Evolutionary conservation across 2,888 invertebrate genomes (phyloP), one percentile per base, ranked within the genome.

Genomic region (Rhodophaea formosa): DNA sequence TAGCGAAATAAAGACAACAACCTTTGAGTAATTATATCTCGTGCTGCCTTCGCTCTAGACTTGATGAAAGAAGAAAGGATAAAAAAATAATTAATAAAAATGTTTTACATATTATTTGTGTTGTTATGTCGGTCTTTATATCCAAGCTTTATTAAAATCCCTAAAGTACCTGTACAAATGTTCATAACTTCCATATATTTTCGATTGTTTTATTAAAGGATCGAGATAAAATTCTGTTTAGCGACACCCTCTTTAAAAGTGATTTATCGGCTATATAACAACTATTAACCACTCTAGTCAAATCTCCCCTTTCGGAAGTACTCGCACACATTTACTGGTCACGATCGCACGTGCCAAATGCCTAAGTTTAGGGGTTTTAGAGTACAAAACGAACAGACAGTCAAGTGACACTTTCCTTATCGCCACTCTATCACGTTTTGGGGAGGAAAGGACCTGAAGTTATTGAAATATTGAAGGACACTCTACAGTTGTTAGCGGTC

Each of bases 401-500:
- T 80, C 75, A 78, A 79, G 77, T 61, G 69, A 49, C 64, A 63
- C 73, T 74, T 58, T 30, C 61, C 59, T 66, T 78, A 79, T 78
- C 80, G 66, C 63, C 71, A 68, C 80, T 82, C 65, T 59, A 74
- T 70, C 81, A 81, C 82, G 82, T 78, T 69, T 75, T 54, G 56
- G 57, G 60, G 53, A 14, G 16, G 39, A 32, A 46, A 58, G 58
- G 42, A 44, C 45, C 39, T 43, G 46, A 47, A 51, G 42, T 17
- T 49, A 39, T 56, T 56, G 23, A 14, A 49, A 44, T 35, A 32
- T 49, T 14, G n/a, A 14, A 46, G 29, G 54, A 30, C 15, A 46
- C 54, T n/a, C n/a, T 55, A 17, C 12, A 43, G 39, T 15, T 49
- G 12, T 17, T 16, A 3, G 29, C 3, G 29, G 53, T 54, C 54